phyloP scores from a whole-genome alignment of 2,113 vertebrate species.

The Tachycineta bicolor region DNA sequence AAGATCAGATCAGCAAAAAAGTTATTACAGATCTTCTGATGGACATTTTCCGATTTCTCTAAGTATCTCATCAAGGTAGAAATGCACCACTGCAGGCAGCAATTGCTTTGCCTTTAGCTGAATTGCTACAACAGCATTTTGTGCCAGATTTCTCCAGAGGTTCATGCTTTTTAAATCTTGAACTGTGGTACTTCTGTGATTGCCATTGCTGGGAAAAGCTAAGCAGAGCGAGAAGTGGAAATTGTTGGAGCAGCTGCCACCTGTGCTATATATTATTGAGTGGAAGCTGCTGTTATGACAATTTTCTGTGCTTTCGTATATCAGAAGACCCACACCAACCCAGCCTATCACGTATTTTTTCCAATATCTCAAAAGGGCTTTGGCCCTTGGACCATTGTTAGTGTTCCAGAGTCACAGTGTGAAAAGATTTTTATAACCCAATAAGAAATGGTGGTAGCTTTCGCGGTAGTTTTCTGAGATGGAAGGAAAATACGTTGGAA shows the following conservation, averaged over 20 bases:
- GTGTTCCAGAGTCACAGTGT: background rate
- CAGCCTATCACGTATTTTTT: background rate
- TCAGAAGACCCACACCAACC: background rate
- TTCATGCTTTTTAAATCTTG: conserved; percentile 6
- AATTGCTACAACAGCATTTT: background rate
- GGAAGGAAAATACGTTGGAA: background rate
- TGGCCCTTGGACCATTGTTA: background rate
- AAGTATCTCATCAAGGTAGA: conserved; percentile 9
- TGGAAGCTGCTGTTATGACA: background rate
- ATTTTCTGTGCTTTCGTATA: background rate
- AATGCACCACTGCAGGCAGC: background rate
- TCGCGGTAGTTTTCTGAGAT: background rate
- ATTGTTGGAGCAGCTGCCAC: conserved; percentile 21
- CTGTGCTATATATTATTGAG: background rate
- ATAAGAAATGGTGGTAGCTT: background rate
- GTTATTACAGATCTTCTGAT: conserved; percentile 31
- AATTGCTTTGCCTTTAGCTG: background rate
- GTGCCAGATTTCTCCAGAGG: conserved; percentile 43
- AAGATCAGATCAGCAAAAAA: background rate
- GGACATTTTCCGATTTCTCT: background rate
- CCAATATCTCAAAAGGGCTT: background rate
- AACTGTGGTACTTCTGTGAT: background rate
- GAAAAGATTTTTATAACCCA: background rate
- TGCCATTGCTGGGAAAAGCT: conserved; percentile 19
- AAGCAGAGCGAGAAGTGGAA: background rate